Evolutionary conservation across 2,113 vertebrate genomes (phyloP), one percentile per base, ranked within the genome.

Genomic region (Protomyctophum bolini): DNA sequence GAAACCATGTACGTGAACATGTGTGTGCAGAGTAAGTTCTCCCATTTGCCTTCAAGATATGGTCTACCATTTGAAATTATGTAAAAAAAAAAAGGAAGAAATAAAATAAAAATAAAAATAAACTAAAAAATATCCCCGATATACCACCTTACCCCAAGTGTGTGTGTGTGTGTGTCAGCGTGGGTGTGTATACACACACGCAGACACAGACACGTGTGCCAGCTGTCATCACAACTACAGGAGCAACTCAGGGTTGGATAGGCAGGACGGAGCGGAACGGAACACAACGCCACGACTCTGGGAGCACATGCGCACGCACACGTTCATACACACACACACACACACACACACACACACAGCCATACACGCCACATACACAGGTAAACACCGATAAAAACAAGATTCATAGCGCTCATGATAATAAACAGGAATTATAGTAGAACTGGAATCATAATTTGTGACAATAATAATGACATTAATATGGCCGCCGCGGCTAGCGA

Each of bases 321-420:
- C 29, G 63, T 63, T 46, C 49, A 28, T 45, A 54, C 14, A 58
- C 49, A 62, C 56, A 61, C 58, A 41, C 49, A 51, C 72, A 64
- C 51, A 61, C 61, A 58, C 63, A 21, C 56, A 49, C 73, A 46
- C 68, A 58, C 11, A 51, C 62, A 63, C 33, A 28, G 33, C 45
- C 58, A 28, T 63, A 66, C 70, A 33, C 73, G 47, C 64, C 76
- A 75, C 75, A 63, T 80, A 77, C 86, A 90, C 82, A 90, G 82
- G 79, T 89, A 85, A 89, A 91, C 86, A 88, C 89, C 85, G 81
- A 91, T 82, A 89, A 87, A 90, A 92, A 88, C 75, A 85, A 83
- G 75, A 88, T 89, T 65, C 64, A 82, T 84, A 86, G 84, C 82
- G 81, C 72, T 87, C 63, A 85, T 91, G 87, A 90, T 88, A 89